These are phyloP conservation scores for Phortica variegata DNA, from an alignment of 1,140 invertebrate genomes.

Conservation along the genomic window DNA sequence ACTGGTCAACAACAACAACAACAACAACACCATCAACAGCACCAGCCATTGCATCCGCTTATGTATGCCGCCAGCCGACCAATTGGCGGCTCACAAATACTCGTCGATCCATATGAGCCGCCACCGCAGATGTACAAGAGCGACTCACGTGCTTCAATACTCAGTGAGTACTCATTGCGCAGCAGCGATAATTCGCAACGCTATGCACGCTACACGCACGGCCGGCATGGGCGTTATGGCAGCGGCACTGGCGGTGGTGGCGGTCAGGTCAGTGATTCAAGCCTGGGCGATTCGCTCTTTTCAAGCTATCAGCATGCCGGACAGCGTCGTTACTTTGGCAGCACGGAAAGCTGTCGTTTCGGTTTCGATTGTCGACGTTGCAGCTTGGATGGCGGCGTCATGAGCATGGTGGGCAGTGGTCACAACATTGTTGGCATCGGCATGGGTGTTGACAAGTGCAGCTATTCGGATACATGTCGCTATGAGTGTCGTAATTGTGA, in stretches of 20 bases:
- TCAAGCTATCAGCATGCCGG: conserved; percentile 30
- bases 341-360: conserved; percentile 52
- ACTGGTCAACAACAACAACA: conserved; percentile 28
- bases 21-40: conserved; percentile 36
- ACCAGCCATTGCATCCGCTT: conserved; percentile 30
- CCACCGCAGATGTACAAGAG: conserved; percentile 53
- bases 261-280: conserved; percentile 36
- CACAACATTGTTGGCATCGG: not conserved
- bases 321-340: conserved; percentile 48
- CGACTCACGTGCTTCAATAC: conserved; percentile 49
- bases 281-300: conserved; percentile 35
- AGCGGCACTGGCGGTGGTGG: conserved; percentile 5
- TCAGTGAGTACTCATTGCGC: conserved; percentile 50
- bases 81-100: conserved; percentile 48
- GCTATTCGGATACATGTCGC: conserved; percentile 51
- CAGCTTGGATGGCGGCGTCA: conserved; percentile 41
- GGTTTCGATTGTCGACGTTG: conserved; percentile 51
- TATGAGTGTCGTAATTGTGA: conserved; percentile 55
- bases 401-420: conserved; percentile 10
- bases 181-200: conserved; percentile 53
- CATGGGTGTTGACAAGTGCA: conserved; percentile 36
- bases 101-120: conserved; percentile 38
- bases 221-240: conserved; percentile 22
- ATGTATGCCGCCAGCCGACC: conserved; percentile 48
- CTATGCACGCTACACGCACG: conserved; percentile 31